Conservation (phyloP, 1,140 invertebrate genomes). For the Paralvinella palmiformis region DNA sequence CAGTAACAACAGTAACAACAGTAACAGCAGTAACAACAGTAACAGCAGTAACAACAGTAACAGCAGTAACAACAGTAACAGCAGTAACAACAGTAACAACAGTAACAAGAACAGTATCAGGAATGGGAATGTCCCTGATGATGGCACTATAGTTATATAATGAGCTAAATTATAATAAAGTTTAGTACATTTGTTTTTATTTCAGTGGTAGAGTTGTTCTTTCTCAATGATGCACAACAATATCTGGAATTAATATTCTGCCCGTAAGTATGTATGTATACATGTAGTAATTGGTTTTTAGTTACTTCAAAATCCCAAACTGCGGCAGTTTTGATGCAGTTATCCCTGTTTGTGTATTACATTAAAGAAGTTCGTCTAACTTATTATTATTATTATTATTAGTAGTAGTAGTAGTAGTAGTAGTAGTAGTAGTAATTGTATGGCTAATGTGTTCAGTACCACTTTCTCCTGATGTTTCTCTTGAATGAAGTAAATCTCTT, state of each 20-base stretch:
- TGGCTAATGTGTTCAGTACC: not conserved
- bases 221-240: conserved; percentile 48
- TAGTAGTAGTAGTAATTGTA: not conserved
- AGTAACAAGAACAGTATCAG: too few relatives aligned
- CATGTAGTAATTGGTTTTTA: not conserved
- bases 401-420: not conserved
- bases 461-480: too few relatives aligned
- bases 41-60: too few relatives aligned
- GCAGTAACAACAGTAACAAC: too few relatives aligned
- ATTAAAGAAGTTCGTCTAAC: too few relatives aligned
- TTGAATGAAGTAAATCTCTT: not conserved
- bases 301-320: not conserved
- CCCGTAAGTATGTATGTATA: conserved; percentile 43
- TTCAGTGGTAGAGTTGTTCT: conserved; percentile 54
- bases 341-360: not conserved
- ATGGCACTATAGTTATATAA: too few relatives aligned
- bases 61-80: too few relatives aligned
- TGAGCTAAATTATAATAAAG: too few relatives aligned
- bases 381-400: not conserved
- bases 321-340: not conserved
- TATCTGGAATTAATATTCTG: conserved; percentile 55
- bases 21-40: too few relatives aligned
- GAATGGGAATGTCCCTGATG: too few relatives aligned
- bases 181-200: too few relatives aligned
- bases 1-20: too few relatives aligned